Evolutionary conservation across 2,797 vertebrate species (phyloP).

Genomic region (Haliaeetus albicilla): DNA sequence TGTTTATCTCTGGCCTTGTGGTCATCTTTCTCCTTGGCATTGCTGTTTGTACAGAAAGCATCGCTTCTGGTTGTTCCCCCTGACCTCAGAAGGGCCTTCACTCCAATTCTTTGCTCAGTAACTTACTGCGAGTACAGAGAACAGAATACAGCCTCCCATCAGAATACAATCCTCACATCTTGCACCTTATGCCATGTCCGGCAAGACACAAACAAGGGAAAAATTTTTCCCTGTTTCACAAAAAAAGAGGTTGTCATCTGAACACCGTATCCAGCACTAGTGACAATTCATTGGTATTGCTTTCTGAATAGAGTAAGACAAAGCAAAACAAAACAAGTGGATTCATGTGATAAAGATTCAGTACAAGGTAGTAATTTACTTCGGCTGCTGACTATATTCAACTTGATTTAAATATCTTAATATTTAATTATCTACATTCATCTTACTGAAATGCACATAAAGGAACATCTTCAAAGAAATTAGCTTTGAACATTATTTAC

Average conservation of each 20-base stretch:
- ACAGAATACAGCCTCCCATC: background rate
- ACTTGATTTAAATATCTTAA: conserved; percentile 64
- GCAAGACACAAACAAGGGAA: background rate
- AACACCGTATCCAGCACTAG: background rate
- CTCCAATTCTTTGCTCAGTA: background rate
- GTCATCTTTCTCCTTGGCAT: background rate
- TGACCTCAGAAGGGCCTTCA: background rate
- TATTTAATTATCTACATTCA: conserved; percentile 57
- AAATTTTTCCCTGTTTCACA: background rate
- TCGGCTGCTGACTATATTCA: background rate
- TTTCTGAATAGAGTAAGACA: background rate
- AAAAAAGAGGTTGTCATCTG: background rate
- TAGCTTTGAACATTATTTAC: conserved; percentile 67
- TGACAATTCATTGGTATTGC: background rate
- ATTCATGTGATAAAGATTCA: background rate
- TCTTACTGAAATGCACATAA: conserved; percentile 42
- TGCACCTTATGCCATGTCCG: background rate
- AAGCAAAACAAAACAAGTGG: background rate
- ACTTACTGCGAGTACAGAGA: background rate
- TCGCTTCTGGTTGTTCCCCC: background rate
- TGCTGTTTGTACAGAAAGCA: background rate
- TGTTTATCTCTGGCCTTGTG: background rate
- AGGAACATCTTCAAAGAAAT: conserved; percentile 52
- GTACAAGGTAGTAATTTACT: conserved; percentile 42
- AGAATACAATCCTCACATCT: background rate